These are phyloP conservation scores for Acipenser ruthenus DNA, from an alignment of 2,797 vertebrate genomes.

Conservation along the genomic window DNA sequence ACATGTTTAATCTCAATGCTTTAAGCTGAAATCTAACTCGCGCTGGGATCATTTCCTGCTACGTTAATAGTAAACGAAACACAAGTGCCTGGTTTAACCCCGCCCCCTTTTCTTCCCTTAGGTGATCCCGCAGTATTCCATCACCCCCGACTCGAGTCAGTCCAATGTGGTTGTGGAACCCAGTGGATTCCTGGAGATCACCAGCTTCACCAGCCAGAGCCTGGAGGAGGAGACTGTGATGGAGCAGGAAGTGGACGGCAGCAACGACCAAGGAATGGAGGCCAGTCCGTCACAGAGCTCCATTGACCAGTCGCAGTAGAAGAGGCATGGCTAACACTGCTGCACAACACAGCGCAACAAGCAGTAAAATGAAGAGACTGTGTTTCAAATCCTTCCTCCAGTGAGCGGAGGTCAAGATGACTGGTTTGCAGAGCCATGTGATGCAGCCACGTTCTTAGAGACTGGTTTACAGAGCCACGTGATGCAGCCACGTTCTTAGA, in stretches of 20 bases:
- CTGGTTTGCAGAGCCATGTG: neutral
- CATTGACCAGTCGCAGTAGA: conserved; percentile 59
- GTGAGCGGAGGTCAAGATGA: too few species aligned
- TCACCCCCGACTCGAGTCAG: conserved; percentile 89
- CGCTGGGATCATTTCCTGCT: too few species aligned
- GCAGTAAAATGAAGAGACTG: neutral
- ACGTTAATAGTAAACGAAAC: too few species aligned
- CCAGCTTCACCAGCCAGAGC: conserved; percentile 94
- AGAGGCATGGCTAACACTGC: neutral
- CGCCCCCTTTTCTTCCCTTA: conserved; percentile 39
- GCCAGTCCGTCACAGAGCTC: conserved; percentile 58
- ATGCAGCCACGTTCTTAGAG: neutral
- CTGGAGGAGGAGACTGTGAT: conserved; percentile 86
- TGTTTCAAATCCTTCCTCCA: conserved; percentile 1
- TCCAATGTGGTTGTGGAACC: conserved; percentile 97
- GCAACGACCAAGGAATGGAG: conserved; percentile 46
- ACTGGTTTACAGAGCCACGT: too few species aligned
- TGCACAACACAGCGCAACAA: neutral
- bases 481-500: too few species aligned
- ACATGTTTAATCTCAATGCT: too few species aligned
- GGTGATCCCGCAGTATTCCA: conserved; percentile 93
- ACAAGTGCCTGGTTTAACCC: too few species aligned
- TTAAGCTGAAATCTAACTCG: too few species aligned
- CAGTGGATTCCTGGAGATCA: conserved; percentile 93
- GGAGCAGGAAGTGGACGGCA: conserved; percentile 90